These are phyloP conservation scores for Narcine bancroftii DNA, from an alignment of 2,113 vertebrate genomes.

Conservation along the genomic window DNA sequence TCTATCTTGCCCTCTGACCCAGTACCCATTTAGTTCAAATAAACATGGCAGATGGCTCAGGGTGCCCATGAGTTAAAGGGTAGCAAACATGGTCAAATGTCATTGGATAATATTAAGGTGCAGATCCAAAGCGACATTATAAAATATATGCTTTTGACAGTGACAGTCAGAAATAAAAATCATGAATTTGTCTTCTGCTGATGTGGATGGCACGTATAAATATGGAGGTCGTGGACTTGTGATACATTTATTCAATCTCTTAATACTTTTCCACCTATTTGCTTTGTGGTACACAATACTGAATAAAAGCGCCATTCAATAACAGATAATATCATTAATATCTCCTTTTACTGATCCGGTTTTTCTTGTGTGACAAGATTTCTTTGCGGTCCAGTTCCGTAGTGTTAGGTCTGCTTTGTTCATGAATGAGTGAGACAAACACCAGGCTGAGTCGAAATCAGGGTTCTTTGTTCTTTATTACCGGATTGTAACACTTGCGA, in stretches of 20 bases:
- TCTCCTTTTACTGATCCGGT: too few relatives aligned
- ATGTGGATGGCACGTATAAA: neutral
- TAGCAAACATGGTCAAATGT: conserved; percentile 48
- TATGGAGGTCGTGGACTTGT: neutral
- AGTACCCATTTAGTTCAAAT: conserved; percentile 60
- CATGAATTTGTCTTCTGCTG: conserved; percentile 15
- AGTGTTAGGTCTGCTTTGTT: too few relatives aligned
- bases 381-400: too few relatives aligned
- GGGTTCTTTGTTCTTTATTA: too few relatives aligned
- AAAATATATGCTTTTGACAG: conserved; percentile 47
- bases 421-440: too few relatives aligned
- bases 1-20: conserved; percentile 59
- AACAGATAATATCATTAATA: neutral
- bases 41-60: conserved; percentile 67
- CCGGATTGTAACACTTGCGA: too few relatives aligned
- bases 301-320: neutral
- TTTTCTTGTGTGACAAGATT: too few relatives aligned
- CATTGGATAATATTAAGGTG: conserved; percentile 53
- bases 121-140: conserved; percentile 57
- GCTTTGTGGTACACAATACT: too few relatives aligned
- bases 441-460: too few relatives aligned
- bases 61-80: conserved; percentile 60
- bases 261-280: neutral
- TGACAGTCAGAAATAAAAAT: conserved; percentile 18
- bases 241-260: neutral